These are phyloP conservation scores for Astropecten irregularis DNA, from an alignment of 53 echinoderm and acorn worm species.

Conservation along the genomic window DNA sequence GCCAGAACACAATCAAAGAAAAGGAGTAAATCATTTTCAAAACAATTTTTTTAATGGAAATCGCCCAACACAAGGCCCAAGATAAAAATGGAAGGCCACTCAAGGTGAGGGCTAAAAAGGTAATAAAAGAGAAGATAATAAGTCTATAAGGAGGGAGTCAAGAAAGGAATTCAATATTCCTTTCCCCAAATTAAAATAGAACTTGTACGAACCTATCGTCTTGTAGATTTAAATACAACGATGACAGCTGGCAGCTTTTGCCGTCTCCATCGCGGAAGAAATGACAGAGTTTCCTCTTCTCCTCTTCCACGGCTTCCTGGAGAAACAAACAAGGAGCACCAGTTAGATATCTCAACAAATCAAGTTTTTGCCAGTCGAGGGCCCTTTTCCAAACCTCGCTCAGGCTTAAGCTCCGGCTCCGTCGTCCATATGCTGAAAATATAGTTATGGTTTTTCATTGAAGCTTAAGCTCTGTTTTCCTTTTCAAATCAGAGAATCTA, in stretches of 20 bases:
- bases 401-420: no score
- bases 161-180: no score
- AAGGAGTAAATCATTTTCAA: neutral
- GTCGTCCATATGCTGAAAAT: no score
- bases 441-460: no score
- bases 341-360: neutral
- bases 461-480: no score
- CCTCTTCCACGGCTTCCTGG: slow-evolving; percentile 72
- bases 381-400: no score
- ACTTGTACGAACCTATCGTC: slow-evolving; percentile 46
- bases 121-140: neutral
- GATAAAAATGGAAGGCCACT: neutral
- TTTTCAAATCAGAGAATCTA: no score
- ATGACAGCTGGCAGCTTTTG: slow-evolving; percentile 55
- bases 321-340: neutral
- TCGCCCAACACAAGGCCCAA: neutral
- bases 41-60: neutral
- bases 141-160: neutral
- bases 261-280: slow-evolving; percentile 73
- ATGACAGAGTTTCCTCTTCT: slow-evolving; percentile 62
- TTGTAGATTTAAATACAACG: slow-evolving; percentile 71
- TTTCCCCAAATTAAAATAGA: no score
- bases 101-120: no score
- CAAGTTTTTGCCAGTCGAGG: neutral
- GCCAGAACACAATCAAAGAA: neutral